Percentiles rank a stretch among this genome's conserved stretches.
phyloP scores from a whole-genome alignment of 2,113 vertebrate species.

The Bagarius yarrelli region DNA sequence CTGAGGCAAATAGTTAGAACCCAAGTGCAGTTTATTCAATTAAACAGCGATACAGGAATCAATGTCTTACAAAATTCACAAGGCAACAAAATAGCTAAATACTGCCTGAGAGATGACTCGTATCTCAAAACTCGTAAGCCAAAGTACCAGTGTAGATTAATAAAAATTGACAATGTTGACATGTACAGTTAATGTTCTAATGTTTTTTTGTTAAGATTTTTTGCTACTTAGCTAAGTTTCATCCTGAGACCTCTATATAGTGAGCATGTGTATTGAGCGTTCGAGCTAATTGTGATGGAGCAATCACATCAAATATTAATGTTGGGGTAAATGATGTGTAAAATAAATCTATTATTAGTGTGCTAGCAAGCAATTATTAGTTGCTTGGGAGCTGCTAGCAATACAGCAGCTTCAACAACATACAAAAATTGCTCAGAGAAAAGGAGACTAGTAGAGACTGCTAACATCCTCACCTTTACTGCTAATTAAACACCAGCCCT shows the following conservation, averaged over 20 bases:
- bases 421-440: neutral
- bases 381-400: neutral
- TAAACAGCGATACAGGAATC: too few relatives aligned
- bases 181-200: too few relatives aligned
- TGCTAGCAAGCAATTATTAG: neutral
- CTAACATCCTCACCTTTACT: neutral
- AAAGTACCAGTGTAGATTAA: too few relatives aligned
- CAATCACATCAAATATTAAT: neutral
- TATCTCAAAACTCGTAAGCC: too few relatives aligned
- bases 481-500: constrained; percentile 2
- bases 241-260: neutral
- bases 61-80: too few relatives aligned
- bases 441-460: neutral
- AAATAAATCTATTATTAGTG: neutral
- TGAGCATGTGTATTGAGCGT: neutral
- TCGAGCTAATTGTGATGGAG: neutral
- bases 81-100: too few relatives aligned
- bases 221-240: too few relatives aligned
- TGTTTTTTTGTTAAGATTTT: too few relatives aligned
- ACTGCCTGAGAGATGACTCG: too few relatives aligned
- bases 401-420: neutral
- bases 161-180: too few relatives aligned
- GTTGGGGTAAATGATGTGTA: neutral
- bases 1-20: too few relatives aligned
- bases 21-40: too few relatives aligned